phyloP scores from a whole-genome alignment of 2,888 invertebrate genomes.

The Oscheius sp. region DNA sequence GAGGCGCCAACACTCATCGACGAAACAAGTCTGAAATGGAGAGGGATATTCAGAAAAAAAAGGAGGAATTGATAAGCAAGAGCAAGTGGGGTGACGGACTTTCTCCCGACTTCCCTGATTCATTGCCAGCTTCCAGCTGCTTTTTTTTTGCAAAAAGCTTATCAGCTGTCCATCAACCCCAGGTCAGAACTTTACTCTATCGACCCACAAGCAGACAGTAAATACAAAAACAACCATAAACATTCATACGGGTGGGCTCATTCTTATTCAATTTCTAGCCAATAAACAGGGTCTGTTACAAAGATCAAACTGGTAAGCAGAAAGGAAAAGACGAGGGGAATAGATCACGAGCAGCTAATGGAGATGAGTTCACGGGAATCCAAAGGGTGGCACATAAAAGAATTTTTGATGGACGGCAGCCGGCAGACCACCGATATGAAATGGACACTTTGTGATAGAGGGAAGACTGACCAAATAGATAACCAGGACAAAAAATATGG shows the following conservation, averaged over 20 bases:
- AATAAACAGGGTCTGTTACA: too few relatives aligned
- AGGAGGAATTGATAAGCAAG: slow-evolving; percentile 3
- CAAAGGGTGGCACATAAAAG: not conserved
- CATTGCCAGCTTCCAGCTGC: not conserved
- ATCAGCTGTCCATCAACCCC: too few relatives aligned
- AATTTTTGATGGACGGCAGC: slow-evolving; percentile 13
- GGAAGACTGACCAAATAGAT: slow-evolving; percentile 14
- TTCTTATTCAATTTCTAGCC: too few relatives aligned
- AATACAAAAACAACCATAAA: too few relatives aligned
- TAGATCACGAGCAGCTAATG: too few relatives aligned
- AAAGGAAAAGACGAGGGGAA: too few relatives aligned
- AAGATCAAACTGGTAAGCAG: too few relatives aligned
- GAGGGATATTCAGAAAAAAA: not conserved
- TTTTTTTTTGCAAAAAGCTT: not conserved
- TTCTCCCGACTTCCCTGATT: not conserved
- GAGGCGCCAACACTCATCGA: slow-evolving; percentile 30
- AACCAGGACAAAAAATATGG: not conserved
- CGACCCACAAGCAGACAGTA: not conserved
- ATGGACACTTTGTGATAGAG: slow-evolving; percentile 33
- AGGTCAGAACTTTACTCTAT: not conserved
- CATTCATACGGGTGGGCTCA: too few relatives aligned
- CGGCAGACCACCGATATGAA: slow-evolving; percentile 5
- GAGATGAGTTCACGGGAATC: too few relatives aligned
- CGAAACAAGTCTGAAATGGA: slow-evolving; percentile 17
- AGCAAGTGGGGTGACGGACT: slow-evolving; percentile 5